Percentiles rank a stretch among this genome's conserved stretches.
Evolutionary conservation across 2,797 vertebrate species (phyloP).

Genomic region (Gallinago solitaria): DNA sequence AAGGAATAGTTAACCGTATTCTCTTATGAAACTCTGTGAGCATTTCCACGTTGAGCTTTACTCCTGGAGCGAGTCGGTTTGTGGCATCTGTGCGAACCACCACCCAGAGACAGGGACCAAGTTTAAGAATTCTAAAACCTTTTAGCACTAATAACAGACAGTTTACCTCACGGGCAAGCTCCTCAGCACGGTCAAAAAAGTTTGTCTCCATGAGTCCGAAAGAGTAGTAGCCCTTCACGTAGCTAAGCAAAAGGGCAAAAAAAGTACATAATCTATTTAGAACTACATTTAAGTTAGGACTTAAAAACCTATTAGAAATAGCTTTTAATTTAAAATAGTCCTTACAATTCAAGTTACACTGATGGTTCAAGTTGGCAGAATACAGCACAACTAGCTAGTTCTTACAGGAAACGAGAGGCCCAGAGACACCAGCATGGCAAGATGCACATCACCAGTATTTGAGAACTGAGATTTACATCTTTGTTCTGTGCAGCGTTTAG

Average conservation of each 20-base stretch:
- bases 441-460: neutral
- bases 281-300: neutral
- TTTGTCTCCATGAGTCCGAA: slow-evolving; percentile 93
- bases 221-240: slow-evolving; percentile 91
- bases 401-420: neutral
- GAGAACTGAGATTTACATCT: neutral
- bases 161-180: slow-evolving; percentile 89
- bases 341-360: neutral
- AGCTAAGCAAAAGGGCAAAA: slow-evolving; percentile 74
- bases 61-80: neutral
- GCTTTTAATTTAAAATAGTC: neutral
- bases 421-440: neutral
- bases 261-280: neutral
- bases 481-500: too few relatives aligned
- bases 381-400: neutral
- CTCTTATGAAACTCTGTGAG: neutral
- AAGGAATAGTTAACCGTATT: neutral
- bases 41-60: neutral
- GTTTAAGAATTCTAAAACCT: neutral
- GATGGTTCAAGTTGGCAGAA: neutral
- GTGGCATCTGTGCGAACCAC: neutral
- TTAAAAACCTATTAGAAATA: neutral
- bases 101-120: neutral
- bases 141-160: neutral
- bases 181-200: slow-evolving; percentile 88